Evolutionary conservation across 2,888 invertebrate species (phyloP).

Genomic region (Linnaemya vulpina): DNA sequence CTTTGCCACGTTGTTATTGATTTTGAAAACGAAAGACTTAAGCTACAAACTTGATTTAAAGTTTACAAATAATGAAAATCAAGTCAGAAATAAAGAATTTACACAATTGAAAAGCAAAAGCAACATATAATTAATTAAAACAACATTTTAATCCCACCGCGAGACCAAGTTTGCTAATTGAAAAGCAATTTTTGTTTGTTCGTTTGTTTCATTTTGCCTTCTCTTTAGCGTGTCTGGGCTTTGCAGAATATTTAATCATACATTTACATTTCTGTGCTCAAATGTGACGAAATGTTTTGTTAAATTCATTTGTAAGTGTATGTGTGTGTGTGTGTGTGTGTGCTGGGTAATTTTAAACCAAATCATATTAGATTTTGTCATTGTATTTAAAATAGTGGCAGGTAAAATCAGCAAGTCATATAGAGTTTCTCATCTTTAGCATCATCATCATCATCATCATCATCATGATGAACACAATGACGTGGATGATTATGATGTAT

Average conservation of each 20-base stretch:
- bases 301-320: conserved; percentile 1
- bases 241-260: conserved; percentile 39
- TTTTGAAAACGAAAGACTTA: conserved; percentile 56
- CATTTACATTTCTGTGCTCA: conserved; percentile 30
- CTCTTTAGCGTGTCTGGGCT: conserved; percentile 6
- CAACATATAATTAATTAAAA: conserved; percentile 27
- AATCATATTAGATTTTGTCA: conserved; percentile 62
- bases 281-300: conserved; percentile 61
- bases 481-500: conserved; percentile 27
- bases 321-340: conserved; percentile 1
- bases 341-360: conserved; percentile 64
- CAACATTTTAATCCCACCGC: conserved; percentile 17
- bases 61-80: neutral
- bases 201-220: neutral
- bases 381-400: conserved; percentile 62
- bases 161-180: neutral
- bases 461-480: conserved; percentile 22
- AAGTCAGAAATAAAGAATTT: conserved; percentile 26
- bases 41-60: conserved; percentile 58
- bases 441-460: conserved; percentile 12
- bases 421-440: conserved; percentile 59
- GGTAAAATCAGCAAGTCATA: conserved; percentile 66
- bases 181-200: neutral
- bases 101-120: conserved; percentile 14
- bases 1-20: conserved; percentile 24